These are phyloP conservation scores for Barbus barbus DNA, from an alignment of 2,113 vertebrate species.

Conservation along the genomic window DNA sequence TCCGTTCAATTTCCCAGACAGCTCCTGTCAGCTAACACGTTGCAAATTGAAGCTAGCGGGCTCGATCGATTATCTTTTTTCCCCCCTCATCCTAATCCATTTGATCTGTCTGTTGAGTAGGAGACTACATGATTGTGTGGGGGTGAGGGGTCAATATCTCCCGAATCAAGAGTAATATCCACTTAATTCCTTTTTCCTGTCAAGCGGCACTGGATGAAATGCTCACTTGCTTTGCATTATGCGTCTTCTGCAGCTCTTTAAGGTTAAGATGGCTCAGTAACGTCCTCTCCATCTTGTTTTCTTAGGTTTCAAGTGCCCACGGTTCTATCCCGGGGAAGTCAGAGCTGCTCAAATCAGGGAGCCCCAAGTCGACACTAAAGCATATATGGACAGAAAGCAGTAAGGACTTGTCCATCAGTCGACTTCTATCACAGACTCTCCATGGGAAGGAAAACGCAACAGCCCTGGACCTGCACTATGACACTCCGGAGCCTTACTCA, in stretches of 20 bases:
- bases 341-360: constrained; percentile 89
- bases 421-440: constrained; percentile 97
- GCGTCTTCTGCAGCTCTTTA: not conserved
- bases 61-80: constrained; percentile 56
- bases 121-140: constrained; percentile 47
- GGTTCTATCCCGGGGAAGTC: constrained; percentile 87
- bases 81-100: constrained; percentile 34
- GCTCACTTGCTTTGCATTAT: constrained; percentile 37
- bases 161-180: constrained; percentile 60
- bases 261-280: constrained; percentile 42
- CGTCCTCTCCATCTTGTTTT: constrained; percentile 53
- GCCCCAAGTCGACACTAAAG: constrained; percentile 91
- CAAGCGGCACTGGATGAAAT: constrained; percentile 14
- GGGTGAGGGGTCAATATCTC: constrained; percentile 58
- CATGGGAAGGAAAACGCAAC: constrained; percentile 93
- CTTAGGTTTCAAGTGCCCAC: constrained; percentile 86
- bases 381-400: constrained; percentile 98
- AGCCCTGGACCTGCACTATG: constrained; percentile 93
- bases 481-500: constrained; percentile 95
- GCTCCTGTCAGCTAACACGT: constrained; percentile 49
- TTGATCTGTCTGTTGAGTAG: constrained; percentile 57
- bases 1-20: constrained; percentile 56
- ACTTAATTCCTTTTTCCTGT: constrained; percentile 37
- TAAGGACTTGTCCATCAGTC: constrained; percentile 98
- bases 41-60: constrained; percentile 58